phyloP scores from a whole-genome alignment of 2,113 vertebrate species.

The Pseudorhombus dupliciocellatus region DNA sequence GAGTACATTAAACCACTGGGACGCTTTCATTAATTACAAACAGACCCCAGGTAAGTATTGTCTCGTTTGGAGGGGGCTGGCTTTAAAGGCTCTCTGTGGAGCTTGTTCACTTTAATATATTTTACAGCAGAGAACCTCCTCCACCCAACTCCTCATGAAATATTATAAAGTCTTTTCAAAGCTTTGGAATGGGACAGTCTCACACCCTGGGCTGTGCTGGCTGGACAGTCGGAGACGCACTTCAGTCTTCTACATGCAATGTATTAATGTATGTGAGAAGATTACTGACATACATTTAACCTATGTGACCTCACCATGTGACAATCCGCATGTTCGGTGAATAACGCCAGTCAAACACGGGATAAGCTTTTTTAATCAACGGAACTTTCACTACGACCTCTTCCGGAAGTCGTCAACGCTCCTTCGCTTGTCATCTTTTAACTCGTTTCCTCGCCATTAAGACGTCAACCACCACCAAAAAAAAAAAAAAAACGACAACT shows the following conservation, averaged over 20 bases:
- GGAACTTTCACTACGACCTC: neutral
- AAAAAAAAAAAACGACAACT: constrained; percentile 48
- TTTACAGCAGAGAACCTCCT: neutral
- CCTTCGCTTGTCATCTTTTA: neutral
- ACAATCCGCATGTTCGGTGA: too few species aligned
- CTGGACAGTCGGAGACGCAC: too few species aligned
- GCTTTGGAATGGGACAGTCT: neutral
- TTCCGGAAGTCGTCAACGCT: neutral
- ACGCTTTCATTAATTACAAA: constrained; percentile 8
- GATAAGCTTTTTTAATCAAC: neutral
- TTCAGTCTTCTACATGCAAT: too few species aligned
- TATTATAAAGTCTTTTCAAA: neutral
- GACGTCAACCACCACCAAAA: constrained; percentile 5
- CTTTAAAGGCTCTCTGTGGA: constrained; percentile 2
- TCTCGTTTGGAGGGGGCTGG: constrained; percentile 5
- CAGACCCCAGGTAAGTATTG: constrained; percentile 14
- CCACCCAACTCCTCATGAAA: neutral
- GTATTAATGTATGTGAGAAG: too few species aligned
- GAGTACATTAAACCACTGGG: neutral
- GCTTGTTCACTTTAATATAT: constrained; percentile 8
- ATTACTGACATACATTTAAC: too few species aligned
- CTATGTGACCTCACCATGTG: too few species aligned
- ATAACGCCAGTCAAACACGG: too few species aligned
- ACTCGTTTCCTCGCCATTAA: neutral
- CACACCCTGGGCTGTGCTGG: neutral